Evolutionary conservation across 2,113 vertebrate species (phyloP), one percentile per base, ranked within the genome.

Genomic region (Mobula birostris): DNA sequence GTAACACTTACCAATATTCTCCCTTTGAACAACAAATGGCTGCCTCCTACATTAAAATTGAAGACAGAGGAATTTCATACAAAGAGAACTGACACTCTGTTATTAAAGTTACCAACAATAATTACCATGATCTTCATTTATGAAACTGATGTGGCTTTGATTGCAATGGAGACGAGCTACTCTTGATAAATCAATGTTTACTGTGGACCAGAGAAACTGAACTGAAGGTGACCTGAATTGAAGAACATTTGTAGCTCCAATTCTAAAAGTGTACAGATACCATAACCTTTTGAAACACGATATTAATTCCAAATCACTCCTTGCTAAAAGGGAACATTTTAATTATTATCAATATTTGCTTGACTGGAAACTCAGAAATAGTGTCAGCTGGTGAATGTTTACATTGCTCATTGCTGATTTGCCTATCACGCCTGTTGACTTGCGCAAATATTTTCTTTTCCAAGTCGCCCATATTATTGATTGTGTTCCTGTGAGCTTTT

Each of bases 381-480:
- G 91, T 29, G 21, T 27, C 19, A 93, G 36, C 70, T 76, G 91
- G 91, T 93, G 74, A 93, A 48, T 93, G 40, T 93, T 74, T 93
- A 93, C 27, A 29, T 93, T 93, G 24, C 91, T 74, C 72, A 93
- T 74, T 74, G 70, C 0, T 24, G 29, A 93, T 74, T 93, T 93
- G 91, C 70, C 48, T 70, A 70, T 40, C 21, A 12, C 12, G 36
- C 24, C 66, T 72, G 68, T 56, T 74, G 40, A 29, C 66, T 27
- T 72, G 70, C 24, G 48, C 70, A 93, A 93, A 93, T 93, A 93
- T 93, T 93, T 74, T 93, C 91, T 27, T 93, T 93, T 15, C 19
- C 19, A 74, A 93, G 36, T 74, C 70, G 9, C 36, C 24, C 91
- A 74, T 56, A 74, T 76, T 93, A 56, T 74, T 93, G 63, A 70